Base-by-base conservation (phyloP, 2,888 invertebrate species). In the Polyploca ridens region DNA sequence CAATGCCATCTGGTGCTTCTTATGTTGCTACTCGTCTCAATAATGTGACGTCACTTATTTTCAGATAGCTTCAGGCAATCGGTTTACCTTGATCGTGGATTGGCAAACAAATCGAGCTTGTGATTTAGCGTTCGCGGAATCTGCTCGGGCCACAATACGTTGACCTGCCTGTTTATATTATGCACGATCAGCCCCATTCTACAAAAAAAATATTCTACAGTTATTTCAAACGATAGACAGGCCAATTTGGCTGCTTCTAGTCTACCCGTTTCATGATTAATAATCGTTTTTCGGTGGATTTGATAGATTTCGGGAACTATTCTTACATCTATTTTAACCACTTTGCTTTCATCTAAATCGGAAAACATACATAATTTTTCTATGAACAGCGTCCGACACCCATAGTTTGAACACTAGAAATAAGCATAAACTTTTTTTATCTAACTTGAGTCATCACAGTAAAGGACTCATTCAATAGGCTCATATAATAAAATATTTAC, bases 161-260 rank as follows among this genome's bases (percentile, higher is more conserved):
- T 90, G 90, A 90, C 90, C 90, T 73, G 78, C 72, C 65, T 89
- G 90, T 90, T 90, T 90, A 89, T 78, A 75, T 84, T 82, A 73
- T 68, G 71, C 72, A 73, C 76, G 75, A 73, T 72, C 81, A 79
- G 81, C 46, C 62, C 49, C 49, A 61, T 27, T 61, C 19, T 61
- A 61, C 61, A 19, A 38, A 38, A 41, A 27, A 60, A 38, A 41
- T 33, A 33, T 19, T 27, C 41, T 11, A 41, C n/a, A 61, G 19
- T 13, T 61, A 60, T 60, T 41, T 41, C 14, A 61, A 61, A 41
- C 59, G 33, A 44, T 41, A 38, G 59, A 16, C 35, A 10, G 19
- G 10, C 10, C 1, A 54, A 54, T 54, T 16, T 19, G 54, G 54
- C 54, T 54, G 19, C 54, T 54, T 3, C 54, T 19, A 19, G 54